A percentile compares a stretch with the other conserved stretches of the same genome.
These are phyloP conservation scores for Ara ararauna DNA, from an alignment of 2,797 vertebrate genomes.

Conservation along the genomic window DNA sequence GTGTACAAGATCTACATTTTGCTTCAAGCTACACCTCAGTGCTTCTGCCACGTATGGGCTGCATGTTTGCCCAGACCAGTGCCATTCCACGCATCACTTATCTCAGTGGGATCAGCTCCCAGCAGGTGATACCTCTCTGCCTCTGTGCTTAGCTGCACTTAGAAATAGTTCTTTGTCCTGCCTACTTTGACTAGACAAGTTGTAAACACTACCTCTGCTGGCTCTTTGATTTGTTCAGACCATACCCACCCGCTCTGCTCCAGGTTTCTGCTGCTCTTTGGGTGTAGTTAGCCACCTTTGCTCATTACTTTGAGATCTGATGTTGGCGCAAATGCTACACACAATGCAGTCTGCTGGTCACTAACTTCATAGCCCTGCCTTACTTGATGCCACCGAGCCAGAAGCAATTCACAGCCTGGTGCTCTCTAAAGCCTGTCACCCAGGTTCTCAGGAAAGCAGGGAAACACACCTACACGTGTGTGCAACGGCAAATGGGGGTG, in stretches of 20 bases:
- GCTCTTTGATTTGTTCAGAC: neutral
- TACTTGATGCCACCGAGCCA: neutral
- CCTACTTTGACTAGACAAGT: neutral
- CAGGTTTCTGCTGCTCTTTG: neutral
- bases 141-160: neutral
- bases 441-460: neutral
- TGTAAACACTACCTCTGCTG: neutral
- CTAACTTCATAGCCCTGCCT: neutral
- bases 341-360: neutral
- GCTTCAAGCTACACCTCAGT: neutral
- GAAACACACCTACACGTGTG: neutral
- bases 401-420: neutral
- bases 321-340: fast-evolving
- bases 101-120: neutral
- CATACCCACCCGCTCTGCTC: neutral
- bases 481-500: neutral
- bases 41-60: neutral
- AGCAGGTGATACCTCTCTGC: neutral
- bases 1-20: neutral
- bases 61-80: neutral
- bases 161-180: neutral
- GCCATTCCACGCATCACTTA: neutral
- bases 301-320: neutral
- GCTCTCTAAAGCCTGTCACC: neutral
- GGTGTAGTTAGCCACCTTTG: neutral